Base-by-base conservation (phyloP, 2,888 invertebrate genomes). In the Chromoteleia sp. region DNA sequence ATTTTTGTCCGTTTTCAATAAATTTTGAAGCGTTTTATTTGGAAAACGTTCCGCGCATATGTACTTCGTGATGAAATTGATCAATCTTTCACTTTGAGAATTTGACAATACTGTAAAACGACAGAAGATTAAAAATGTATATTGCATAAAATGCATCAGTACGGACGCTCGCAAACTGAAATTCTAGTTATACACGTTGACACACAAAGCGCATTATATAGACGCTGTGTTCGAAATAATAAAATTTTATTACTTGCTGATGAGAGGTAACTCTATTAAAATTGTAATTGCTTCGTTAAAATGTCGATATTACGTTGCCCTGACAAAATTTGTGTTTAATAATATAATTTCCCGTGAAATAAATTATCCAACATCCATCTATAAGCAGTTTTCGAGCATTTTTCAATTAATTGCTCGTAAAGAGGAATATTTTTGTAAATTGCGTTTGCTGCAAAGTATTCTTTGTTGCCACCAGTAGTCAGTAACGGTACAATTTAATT, bases 201-300 rank as follows among this genome's bases (percentile, higher is more conserved):
- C 39, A 19, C 30, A 61, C 73, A 63, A 74, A 75, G 54, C 33
- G 65, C 65, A 56, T 75, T 63, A 73, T 73, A 48, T 36, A 70
- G 15, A 41, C 52, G 19, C 19, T 29, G 56, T 50, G 65, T 59
- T 58, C 50, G 58, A 59, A 75, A 67, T 67, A 67, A 67, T 75
- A 59, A 43, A 75, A 75, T 75, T 67, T 58, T 58, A 65, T 74
- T 52, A 67, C 58, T 50, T n/a, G 59, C 61, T 63, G 70, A 63
- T 68, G 77, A 68, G 70, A 43, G 29, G 14, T 77, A 77, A 70
- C 61, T 77, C 61, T 39, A 77, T 70, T 77, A 61, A 77, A 77
- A 54, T 77, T 70, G 41, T 70, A 63, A 77, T 68, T 68, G 61
- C 76, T 61, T 61, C 61, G 68, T 77, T 61, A 61, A 70, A 77